phyloP scores from a whole-genome alignment of 2,888 invertebrate species.

The Tanytarsus gracilentus region DNA sequence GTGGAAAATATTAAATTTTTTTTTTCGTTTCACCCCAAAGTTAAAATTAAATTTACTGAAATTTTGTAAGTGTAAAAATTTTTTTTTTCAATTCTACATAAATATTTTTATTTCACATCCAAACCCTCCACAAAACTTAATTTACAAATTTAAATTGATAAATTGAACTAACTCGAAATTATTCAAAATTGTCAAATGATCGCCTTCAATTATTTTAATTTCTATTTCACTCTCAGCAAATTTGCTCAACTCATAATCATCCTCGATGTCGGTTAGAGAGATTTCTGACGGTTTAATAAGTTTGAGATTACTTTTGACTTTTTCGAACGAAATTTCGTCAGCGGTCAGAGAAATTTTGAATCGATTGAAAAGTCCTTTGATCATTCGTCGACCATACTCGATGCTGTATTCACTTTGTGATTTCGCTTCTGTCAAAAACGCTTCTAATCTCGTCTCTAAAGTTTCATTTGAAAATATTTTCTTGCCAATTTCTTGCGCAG shows the following conservation, averaged over 20 bases:
- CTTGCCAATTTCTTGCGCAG: background rate
- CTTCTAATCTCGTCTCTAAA: background rate
- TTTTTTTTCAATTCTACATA: too few species aligned
- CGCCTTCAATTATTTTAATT: background rate
- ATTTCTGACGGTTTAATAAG: constrained; percentile 56
- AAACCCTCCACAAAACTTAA: too few species aligned
- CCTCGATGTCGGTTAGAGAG: constrained; percentile 46
- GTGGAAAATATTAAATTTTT: too few species aligned
- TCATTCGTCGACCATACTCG: constrained; percentile 17
- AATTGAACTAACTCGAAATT: background rate
- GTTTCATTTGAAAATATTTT: background rate
- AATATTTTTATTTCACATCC: too few species aligned
- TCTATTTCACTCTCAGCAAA: constrained; percentile 38
- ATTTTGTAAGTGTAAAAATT: too few species aligned
- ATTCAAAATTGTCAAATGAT: background rate
- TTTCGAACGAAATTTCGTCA: background rate
- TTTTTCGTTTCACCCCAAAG: too few species aligned
- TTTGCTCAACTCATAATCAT: constrained; percentile 57
- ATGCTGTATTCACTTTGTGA: background rate
- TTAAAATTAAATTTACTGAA: too few species aligned
- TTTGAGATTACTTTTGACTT: constrained; percentile 47
- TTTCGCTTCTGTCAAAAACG: background rate
- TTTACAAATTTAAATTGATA: too few species aligned
- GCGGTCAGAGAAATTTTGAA: background rate
- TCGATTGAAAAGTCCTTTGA: background rate